Base-by-base conservation (phyloP, 2,113 vertebrate species). In the Rutilus rutilus region DNA sequence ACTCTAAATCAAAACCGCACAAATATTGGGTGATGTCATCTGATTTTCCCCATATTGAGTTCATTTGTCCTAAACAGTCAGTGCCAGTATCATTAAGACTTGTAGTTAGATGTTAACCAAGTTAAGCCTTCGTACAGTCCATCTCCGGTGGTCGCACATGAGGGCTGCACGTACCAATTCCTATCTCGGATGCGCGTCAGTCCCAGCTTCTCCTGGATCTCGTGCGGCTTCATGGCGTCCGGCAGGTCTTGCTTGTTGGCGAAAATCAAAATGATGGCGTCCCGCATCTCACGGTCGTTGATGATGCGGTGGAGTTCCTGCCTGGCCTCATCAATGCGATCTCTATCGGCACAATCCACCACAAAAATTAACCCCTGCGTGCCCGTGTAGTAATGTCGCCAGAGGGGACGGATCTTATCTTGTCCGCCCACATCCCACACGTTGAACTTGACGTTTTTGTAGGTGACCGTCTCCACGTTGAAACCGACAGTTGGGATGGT, bases 131-230 rank as follows among this genome's bases (percentile, higher is more conserved):
- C 98, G 87, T 99, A 99, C 88, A 99, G 97, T 96, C 98, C 98
- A 64, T 99, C 98, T 89, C 98, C 98, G 47, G 97, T 96, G 89
- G 97, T 99, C 60, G 98, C 98, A 93, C 98, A 99, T 87, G 98
- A 99, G 89, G 98, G 98, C 96, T 99, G 98, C 95, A 99, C 98
- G 91, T 99, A 99, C 98, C 98, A 99, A 97, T 99, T 99, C 94
- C 98, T 97, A 96, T 99, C 98, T 95, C 98, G 94, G 93, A 99
- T 99, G 69, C 98, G 97, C 85, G 98, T 99, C 95, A 99, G 96
- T 91, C 98, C 98, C 91, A 99, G 95, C 96, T 99, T 99, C 94
- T 99, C 98, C 91, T 99, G 98, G 93, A 99, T 99, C 93, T 99
- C 98, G 1, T 99, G 98, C 33, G 98, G 98, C 94, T 99, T 99